Evolutionary conservation across 2,888 invertebrate species (phyloP).

Genomic region (Spodoptera exigua): DNA sequence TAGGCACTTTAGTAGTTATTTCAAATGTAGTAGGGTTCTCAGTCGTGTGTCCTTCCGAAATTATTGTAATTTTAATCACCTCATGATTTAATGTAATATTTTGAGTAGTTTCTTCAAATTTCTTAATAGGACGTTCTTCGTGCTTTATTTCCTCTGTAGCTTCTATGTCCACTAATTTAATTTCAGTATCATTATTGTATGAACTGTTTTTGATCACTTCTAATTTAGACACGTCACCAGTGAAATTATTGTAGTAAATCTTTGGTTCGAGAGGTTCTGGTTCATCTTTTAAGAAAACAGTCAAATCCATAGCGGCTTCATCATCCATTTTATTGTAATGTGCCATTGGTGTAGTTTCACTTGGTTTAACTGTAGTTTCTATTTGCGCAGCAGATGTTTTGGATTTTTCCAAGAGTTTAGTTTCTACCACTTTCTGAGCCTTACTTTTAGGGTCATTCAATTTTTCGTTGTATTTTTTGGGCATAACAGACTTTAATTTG

Average conservation of each 20-base stretch:
- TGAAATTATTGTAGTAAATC: constrained; percentile 52
- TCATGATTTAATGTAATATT: constrained; percentile 63
- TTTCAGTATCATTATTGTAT: constrained; percentile 54
- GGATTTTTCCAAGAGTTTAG: constrained; percentile 58
- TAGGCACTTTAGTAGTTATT: constrained; percentile 74
- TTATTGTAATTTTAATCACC: constrained; percentile 71
- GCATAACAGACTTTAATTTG: constrained; percentile 67
- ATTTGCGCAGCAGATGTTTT: constrained; percentile 49
- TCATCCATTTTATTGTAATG: constrained; percentile 46
- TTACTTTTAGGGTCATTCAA: constrained; percentile 70
- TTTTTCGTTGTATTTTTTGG: constrained; percentile 82
- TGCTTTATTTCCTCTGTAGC: constrained; percentile 47
- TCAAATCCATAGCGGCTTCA: constrained; percentile 76
- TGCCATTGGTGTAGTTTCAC: constrained; percentile 49
- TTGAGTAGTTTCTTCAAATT: constrained; percentile 42
- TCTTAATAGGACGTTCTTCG: constrained; percentile 23
- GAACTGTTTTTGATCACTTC: constrained; percentile 55
- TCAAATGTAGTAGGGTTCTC: constrained; percentile 67
- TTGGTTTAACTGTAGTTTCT: constrained; percentile 40
- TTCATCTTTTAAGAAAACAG: constrained; percentile 77
- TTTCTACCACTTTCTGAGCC: constrained; percentile 59
- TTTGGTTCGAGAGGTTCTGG: constrained; percentile 56
- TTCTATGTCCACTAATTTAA: constrained; percentile 50
- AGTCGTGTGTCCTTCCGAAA: constrained; percentile 65
- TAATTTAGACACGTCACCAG: constrained; percentile 64